Evolutionary conservation across 2,797 vertebrate species (phyloP), one percentile per base, ranked within the genome.

Genomic region (Corythornis leucogaster): DNA sequence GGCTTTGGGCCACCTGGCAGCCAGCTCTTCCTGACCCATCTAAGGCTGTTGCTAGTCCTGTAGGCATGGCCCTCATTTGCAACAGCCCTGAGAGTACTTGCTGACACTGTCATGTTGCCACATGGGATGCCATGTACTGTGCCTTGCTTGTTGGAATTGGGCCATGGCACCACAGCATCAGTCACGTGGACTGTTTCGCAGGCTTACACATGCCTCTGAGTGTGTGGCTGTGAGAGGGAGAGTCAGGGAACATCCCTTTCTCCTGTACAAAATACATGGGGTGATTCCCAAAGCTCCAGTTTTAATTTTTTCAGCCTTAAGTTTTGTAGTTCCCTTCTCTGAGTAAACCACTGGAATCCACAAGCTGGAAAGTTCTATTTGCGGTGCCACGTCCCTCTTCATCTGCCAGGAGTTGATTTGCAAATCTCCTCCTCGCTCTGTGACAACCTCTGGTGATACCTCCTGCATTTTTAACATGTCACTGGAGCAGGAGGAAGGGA

Each of bases 61-160:
- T 35, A 61, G 68, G 19, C 53, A 75, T 10, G 2, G 13, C 18
- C 10, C 11, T 28, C 1, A 0, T 71, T 48, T 40, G 26, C 66
- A 53, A 5, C 61, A 71, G 57, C n/a, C 45, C 26, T 0, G 0
- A 26, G n/a, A 48, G 31, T 28, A 18, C 9, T 4, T 7, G 55
- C 40, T 45, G 46, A 15, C 0, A 0, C 30, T 19, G 13, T 53
- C 66, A 46, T 1, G 0, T 43, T 70, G 48, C 43, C 48, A 15
- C 6, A 3, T 58, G 61, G 53, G 42, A 28, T 51, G 42, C 57
- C 50, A 46, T 1, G 9, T 28, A 2, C 2, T 3, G 51, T 4
- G 4, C 64, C 33, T 58, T 84, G 43, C 25, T 57, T 66, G 35
- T 66, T 59, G 51, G 31, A 89, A 63, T 6, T 17, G 31, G 30